Conservation (phyloP, 2,797 vertebrate genomes). For the Helostoma temminkii region DNA sequence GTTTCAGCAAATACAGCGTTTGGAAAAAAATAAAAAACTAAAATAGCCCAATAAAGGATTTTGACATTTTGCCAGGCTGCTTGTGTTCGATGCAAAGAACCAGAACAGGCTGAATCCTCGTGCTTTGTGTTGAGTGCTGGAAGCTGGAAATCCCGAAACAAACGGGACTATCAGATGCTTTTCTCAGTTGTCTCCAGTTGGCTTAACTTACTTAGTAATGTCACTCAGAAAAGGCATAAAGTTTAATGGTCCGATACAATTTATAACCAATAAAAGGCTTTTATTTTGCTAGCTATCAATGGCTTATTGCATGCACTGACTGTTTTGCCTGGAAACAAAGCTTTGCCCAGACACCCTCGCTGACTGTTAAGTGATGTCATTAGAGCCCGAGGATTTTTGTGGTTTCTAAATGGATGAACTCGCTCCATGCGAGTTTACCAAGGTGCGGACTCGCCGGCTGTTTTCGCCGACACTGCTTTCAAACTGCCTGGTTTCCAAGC, state of each 20-base stretch:
- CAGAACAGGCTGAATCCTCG: constrained; percentile 9
- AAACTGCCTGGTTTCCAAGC: constrained; percentile 50
- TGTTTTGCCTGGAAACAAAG: constrained; percentile 71
- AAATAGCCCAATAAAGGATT: constrained; percentile 21
- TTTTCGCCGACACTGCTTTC: constrained; percentile 30
- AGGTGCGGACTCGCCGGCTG: constrained; percentile 56
- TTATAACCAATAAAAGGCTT: constrained; percentile 77
- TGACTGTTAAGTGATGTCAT: constrained; percentile 72
- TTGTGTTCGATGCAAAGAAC: constrained; percentile 24
- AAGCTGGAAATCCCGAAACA: constrained; percentile 34
- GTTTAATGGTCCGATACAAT: constrained; percentile 70
- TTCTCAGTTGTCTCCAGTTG: constrained; percentile 24
- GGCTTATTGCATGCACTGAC: constrained; percentile 62
- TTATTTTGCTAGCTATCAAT: constrained; percentile 71
- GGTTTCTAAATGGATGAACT: constrained; percentile 65
- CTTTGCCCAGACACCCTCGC: constrained; percentile 63
- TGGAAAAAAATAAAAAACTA: constrained; percentile 1
- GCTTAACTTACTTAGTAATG: constrained; percentile 44
- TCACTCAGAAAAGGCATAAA: constrained; percentile 70
- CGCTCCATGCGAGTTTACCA: constrained; percentile 54
- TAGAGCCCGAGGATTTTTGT: constrained; percentile 58
- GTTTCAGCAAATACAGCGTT: constrained; percentile 44
- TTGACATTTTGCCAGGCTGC: constrained; percentile 25
- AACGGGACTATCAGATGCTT: constrained; percentile 34
- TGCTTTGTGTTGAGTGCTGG: constrained; percentile 36